These are phyloP conservation scores for Cavia porcellus DNA, from an alignment of 2,113 vertebrate genomes.

Conservation along the genomic window DNA sequence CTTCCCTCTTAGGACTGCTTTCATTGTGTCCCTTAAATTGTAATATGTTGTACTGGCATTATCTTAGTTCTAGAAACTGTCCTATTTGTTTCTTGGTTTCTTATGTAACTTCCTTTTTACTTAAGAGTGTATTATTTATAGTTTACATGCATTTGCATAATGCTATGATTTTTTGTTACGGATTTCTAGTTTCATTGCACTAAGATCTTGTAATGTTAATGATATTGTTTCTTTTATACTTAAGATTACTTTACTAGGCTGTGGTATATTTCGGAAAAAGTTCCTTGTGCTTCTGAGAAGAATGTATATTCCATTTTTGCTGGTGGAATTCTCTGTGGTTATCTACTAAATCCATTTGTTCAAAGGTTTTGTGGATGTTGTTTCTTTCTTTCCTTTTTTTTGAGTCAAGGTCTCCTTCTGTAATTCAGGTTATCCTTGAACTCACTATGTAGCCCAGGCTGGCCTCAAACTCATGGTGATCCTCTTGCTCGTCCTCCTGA, in stretches of 20 bases:
- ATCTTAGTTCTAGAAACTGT: not conserved
- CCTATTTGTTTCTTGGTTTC: not conserved
- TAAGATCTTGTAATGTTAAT: not conserved
- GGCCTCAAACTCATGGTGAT: no score
- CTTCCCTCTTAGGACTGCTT: not conserved
- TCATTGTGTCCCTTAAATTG: not conserved
- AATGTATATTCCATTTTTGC: not conserved
- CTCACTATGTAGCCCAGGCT: no score
- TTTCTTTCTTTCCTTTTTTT: no score
- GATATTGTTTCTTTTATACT: not conserved
- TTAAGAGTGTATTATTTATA: not conserved
- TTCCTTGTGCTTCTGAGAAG: not conserved
- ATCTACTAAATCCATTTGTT: not conserved
- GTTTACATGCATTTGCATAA: not conserved
- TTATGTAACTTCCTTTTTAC: not conserved
- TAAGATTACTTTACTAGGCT: not conserved
- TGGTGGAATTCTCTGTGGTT: not conserved
- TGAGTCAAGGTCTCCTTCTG: no score
- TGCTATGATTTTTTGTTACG: not conserved
- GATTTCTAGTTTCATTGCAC: not conserved
- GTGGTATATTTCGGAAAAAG: not conserved
- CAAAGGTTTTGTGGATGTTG: not conserved
- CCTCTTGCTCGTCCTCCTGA: no score
- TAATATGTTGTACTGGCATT: not conserved
- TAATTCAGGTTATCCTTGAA: no score